phyloP scores from a whole-genome alignment of 2,888 invertebrate species.

The Leptopilina syphax region DNA sequence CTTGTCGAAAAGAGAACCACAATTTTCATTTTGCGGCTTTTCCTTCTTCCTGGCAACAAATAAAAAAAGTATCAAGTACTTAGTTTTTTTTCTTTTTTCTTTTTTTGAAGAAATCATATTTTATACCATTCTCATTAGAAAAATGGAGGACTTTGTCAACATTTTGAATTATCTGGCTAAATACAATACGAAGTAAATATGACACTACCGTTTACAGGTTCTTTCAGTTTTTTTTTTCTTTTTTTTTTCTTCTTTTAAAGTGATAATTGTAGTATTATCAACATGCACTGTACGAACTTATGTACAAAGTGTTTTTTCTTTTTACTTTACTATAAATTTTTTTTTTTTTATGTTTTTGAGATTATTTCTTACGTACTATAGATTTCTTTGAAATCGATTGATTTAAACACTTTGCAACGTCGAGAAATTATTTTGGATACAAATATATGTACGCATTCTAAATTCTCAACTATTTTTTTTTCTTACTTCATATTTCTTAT shows the following conservation, averaged over 20 bases:
- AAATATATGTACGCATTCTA: conserved; percentile 13
- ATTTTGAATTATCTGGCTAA: conserved; percentile 62
- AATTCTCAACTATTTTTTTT: conserved; percentile 5
- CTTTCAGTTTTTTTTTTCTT: conserved; percentile 12
- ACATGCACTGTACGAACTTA: conserved; percentile 47
- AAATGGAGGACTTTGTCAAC: conserved; percentile 67
- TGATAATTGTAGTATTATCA: conserved; percentile 36
- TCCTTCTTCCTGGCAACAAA: conserved; percentile 15
- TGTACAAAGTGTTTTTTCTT: conserved; percentile 55
- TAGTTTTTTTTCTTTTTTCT: background rate
- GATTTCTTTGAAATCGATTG: conserved; percentile 32
- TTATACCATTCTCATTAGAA: conserved; percentile 46
- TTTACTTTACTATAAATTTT: conserved; percentile 39
- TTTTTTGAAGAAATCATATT: background rate
- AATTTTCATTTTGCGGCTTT: conserved; percentile 1
- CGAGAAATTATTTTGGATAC: conserved; percentile 25
- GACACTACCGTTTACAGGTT: conserved; percentile 60
- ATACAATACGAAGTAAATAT: conserved; percentile 60
- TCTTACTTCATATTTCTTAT: background rate
- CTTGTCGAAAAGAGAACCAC: background rate
- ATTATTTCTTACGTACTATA: conserved; percentile 7
- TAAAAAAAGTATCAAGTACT: conserved; percentile 27
- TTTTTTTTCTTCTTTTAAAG: background rate
- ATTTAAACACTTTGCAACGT: conserved; percentile 29
- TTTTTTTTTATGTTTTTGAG: conserved; percentile 14